Percentiles rank a stretch among this genome's conserved stretches.
These are phyloP conservation scores for Hypotaenidia okinawae DNA, from an alignment of 2,797 vertebrate species.

Conservation along the genomic window DNA sequence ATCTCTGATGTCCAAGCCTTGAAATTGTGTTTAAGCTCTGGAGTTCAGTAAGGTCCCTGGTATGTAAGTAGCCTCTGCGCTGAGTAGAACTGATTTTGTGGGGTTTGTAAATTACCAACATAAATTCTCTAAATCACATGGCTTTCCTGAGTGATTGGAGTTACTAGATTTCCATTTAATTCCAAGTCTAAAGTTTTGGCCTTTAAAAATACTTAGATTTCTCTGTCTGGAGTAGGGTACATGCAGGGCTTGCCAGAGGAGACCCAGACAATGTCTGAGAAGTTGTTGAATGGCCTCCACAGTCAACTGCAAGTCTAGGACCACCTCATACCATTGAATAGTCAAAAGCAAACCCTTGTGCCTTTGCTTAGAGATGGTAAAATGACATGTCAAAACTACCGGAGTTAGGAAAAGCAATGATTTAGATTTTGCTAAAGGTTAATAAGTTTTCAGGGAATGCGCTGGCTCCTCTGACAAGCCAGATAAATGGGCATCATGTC, in stretches of 20 bases:
- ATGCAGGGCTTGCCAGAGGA: not conserved
- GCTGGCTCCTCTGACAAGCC: not conserved
- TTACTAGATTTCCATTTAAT: not conserved
- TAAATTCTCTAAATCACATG: not conserved
- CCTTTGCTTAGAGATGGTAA: not conserved
- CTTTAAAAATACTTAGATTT: not conserved
- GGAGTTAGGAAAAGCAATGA: not conserved
- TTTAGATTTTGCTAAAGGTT: conserved; percentile 9
- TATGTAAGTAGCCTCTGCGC: not conserved
- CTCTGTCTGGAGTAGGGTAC: not conserved
- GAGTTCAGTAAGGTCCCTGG: not conserved
- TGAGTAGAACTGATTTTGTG: fast-evolving
- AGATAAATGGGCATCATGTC: not conserved
- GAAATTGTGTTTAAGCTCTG: not conserved
- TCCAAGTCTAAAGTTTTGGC: not conserved
- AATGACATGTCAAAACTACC: not conserved
- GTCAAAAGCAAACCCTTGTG: not conserved
- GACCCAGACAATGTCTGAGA: not conserved
- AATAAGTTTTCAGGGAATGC: conserved; percentile 1
- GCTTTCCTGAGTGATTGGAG: not conserved
- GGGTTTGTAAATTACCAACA: not conserved
- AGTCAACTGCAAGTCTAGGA: not conserved
- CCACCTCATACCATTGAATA: not conserved
- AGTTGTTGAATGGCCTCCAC: not conserved
- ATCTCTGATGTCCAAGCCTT: not conserved